Evolutionary conservation across 2,888 invertebrate genomes (phyloP).

Genomic region (Furcula furcula): DNA sequence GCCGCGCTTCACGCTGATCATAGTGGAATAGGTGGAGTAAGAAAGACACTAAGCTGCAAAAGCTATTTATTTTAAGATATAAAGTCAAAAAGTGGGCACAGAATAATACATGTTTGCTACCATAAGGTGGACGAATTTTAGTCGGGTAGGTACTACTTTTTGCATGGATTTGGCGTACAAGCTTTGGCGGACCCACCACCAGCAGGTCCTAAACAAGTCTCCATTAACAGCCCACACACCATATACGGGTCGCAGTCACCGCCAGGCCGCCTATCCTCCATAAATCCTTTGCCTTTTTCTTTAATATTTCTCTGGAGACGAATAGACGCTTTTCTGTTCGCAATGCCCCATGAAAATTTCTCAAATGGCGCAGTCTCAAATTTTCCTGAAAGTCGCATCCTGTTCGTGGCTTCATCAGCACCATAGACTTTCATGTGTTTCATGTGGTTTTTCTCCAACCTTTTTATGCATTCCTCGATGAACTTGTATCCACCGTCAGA

Average conservation of each 20-base stretch:
- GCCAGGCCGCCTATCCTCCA: slow-evolving; percentile 96
- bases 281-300: slow-evolving; percentile 93
- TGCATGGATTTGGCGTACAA: slow-evolving; percentile 2
- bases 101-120: too few species aligned
- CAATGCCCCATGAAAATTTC: slow-evolving; percentile 94
- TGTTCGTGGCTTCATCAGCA: slow-evolving; percentile 95
- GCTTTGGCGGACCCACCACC: slow-evolving; percentile 7
- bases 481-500: slow-evolving; percentile 86
- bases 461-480: slow-evolving; percentile 96
- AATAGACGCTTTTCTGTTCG: slow-evolving; percentile 95
- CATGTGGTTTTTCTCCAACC: slow-evolving; percentile 91
- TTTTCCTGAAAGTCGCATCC: slow-evolving; percentile 94
- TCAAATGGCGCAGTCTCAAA: slow-evolving; percentile 98
- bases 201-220: slow-evolving; percentile 53
- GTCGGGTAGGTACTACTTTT: slow-evolving; percentile 6
- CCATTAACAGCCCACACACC: slow-evolving; percentile 76
- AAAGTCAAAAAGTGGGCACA: too few species aligned
- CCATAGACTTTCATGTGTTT: slow-evolving; percentile 97
- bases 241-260: slow-evolving; percentile 95
- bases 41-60: too few species aligned
- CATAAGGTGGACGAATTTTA: too few species aligned
- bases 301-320: slow-evolving; percentile 94
- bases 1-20: too few species aligned
- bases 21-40: too few species aligned
- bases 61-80: too few species aligned